Conservation (phyloP, 2,113 vertebrate species). For the Herpetotheres cachinnans region DNA sequence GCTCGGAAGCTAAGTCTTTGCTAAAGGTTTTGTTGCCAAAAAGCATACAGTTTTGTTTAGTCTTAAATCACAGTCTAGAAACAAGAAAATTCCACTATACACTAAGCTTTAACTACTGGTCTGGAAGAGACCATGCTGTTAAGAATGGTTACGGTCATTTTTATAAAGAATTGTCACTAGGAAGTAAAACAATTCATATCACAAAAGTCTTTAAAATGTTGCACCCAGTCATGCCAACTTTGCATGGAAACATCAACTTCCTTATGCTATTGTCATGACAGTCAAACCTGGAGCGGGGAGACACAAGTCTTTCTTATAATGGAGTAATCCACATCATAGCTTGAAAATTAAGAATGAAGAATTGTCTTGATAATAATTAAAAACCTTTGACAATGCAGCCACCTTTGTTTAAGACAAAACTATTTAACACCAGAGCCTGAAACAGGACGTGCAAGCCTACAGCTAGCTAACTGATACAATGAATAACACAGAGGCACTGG, state of each 20-base stretch:
- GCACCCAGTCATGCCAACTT: not conserved
- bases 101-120: not conserved
- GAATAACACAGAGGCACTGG: fast-evolving
- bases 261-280: not conserved
- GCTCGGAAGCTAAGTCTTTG: not conserved
- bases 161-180: not conserved
- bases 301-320: not conserved
- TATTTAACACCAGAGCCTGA: not conserved
- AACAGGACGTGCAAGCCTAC: not conserved
- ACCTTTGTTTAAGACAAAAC: not conserved
- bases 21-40: not conserved
- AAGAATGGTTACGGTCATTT: not conserved
- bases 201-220: not conserved
- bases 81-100: not conserved
- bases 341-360: not conserved
- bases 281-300: not conserved
- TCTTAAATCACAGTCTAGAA: not conserved
- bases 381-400: not conserved
- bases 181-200: not conserved
- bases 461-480: fast-evolving
- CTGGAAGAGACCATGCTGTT: not conserved
- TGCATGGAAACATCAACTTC: not conserved
- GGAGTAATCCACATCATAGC: not conserved
- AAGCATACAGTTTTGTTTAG: not conserved
- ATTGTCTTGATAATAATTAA: not conserved